Evolutionary conservation across 2,113 vertebrate species (phyloP), one percentile per base, ranked within the genome.

Genomic region (Guaruba guarouba): DNA sequence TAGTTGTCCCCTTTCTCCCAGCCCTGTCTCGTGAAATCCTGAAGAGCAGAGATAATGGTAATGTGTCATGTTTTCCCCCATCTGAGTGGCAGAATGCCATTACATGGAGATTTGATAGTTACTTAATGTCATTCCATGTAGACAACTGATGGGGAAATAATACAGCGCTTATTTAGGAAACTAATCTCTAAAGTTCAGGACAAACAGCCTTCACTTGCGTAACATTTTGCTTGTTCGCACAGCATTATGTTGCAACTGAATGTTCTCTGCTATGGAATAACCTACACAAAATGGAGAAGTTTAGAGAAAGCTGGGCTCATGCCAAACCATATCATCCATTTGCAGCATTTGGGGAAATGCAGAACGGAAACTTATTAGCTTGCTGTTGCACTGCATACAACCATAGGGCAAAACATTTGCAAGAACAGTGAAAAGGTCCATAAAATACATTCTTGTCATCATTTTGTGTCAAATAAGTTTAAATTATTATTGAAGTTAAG

Each of bases 121-220:
- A 97, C 93, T 79, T 94, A 82, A 96, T 88, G 80, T 76, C 96
- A 96, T 61, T 95, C 94, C 93, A 33, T 23, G 29, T 87, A 95
- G 97, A 97, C 55, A 93, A 96, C 86, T 83, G 95, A 93, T 94
- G 91, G 68, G 61, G 59, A 97, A 97, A 97, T 97, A 96, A 96
- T 96, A 93, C 88, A 95, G 96, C 1, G 52, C 95, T 96, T 88
- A 79, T 96, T 96, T 97, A 97, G 97, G 97, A 98, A 98, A 96
- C 93, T 95, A 95, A 97, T 95, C 85, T 86, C 87, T 61, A 77
- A 94, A 93, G 93, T 92, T 97, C 96, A 96, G 97, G 96, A 95
- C 95, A 97, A 97, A 95, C 96, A 96, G 94, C 93, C 88, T 89
- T 95, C 93, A 75, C 95, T 95, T 97, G 97, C 93, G 35, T 88